Base-by-base conservation (phyloP, 2,797 vertebrate species). In the Pipistrellus pygmaeus region DNA sequence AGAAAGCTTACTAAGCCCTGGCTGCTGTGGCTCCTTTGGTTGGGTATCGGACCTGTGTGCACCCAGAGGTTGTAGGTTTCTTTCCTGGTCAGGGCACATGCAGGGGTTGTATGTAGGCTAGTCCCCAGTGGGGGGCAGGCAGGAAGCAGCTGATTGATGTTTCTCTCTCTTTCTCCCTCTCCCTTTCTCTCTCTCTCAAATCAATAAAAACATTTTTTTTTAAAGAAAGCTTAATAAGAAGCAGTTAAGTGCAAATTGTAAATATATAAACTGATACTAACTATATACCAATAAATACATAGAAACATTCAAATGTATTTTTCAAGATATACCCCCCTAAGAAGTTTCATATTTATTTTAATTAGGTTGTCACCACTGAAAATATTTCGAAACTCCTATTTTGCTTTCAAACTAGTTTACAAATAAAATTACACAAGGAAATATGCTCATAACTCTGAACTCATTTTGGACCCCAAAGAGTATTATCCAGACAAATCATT, bases 401-500 rank as follows among this genome's bases (percentile, higher is more conserved):
- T 55, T 83, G 44, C 85, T 92, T 90, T 30, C 86, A 93, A 93
- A 95, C 69, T 66, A 46, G 44, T 68, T 88, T 81, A 80, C 21
- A 84, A 94, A 89, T 75, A 32, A 80, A 92, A 86, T 78, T 46
- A 86, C 48, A 89, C 14, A 68, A 91, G 41, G 53, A 93, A 95
- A 90, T 53, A 27, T 90, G 21, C 41, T 90, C 55, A 23, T 81
- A 89, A 66, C 51, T 72, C 21, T 69, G 12, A 94, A 91, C 38
- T 84, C 35, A 81, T 80, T 91, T 81, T 85, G 81, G 48, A 91
- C 32, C 68, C 60, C 76, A 53, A 91, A 84, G 12, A 85, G 18
- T 82, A 89, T n/a, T 72, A 89, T 4, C 41, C 60, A 96, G 81
- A 93, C 51, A 95, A 94, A 95, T 86, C 46, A 93, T 38, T 94